Base-by-base conservation (phyloP, 2,797 vertebrate genomes). In the Semaprochilodus insignis region DNA sequence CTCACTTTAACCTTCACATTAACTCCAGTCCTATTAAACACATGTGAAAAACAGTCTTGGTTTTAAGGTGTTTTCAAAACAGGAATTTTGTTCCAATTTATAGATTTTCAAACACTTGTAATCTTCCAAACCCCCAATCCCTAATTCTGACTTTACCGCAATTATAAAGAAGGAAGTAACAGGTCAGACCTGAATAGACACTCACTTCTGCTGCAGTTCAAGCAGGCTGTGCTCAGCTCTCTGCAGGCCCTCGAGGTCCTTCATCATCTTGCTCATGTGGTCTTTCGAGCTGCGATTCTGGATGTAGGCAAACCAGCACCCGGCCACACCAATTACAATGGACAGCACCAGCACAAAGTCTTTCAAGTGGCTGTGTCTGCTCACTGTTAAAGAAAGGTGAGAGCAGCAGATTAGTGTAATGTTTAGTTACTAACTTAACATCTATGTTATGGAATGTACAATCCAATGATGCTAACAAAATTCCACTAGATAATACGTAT, bases 191-290 rank as follows among this genome's bases (percentile, higher is more conserved):
- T 69, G 27, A 13, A 34, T 34, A 40, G 54, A 66, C 77, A 89
- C 90, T 91, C 90, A 98, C 97, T 96, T 97, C 87, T 96, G 96
- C 89, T 99, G 97, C 86, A 99, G 92, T 89, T 99, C 97, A 78
- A 95, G 91, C 54, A 99, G 95, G 84, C 96, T 98, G 91, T 97
- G 93, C 83, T 99, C 97, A 3, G 97, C 97, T 72, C 92, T 96
- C 86, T 99, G 97, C 3, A 99, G 95, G 31, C 97, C 96, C 86
- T 99, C 97, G 90, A 99, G 92, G 86, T 99, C 97, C 92, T 97
- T 98, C 95, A 96, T 96, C 96, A 99, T 96, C 93, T 95, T 95
- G 83, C 95, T 92, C 88, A 99, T 92, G 90, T 98, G 96, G 60
- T 97, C 97, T 91, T 92, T 96, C 36, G 97, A 97, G 81, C 93